Evolutionary conservation across 2,797 vertebrate species (phyloP).

Genomic region (Enteromius paludinosus): DNA sequence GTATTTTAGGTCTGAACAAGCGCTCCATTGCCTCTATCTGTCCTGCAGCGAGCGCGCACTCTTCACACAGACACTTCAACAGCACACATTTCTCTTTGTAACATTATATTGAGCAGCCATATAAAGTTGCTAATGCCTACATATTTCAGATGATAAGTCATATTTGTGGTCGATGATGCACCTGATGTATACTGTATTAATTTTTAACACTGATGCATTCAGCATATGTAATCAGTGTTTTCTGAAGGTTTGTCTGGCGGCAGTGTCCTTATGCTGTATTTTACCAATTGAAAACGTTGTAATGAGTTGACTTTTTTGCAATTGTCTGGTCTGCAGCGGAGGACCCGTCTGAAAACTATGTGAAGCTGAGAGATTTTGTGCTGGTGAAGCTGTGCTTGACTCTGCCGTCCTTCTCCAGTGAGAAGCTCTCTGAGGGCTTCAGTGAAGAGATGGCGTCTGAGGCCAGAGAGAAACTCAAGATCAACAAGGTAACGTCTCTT

Average conservation of each 20-base stretch:
- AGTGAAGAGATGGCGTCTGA: conserved; percentile 89
- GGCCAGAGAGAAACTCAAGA: conserved; percentile 92
- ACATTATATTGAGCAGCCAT: too few relatives aligned
- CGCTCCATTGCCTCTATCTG: too few relatives aligned
- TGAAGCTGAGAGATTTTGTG: conserved; percentile 95
- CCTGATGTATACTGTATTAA: too few relatives aligned
- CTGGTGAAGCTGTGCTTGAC: conserved; percentile 92
- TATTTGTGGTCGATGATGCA: too few relatives aligned
- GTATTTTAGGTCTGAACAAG: too few relatives aligned
- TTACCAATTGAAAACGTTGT: background rate
- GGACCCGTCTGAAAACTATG: conserved; percentile 95
- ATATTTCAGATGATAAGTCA: too few relatives aligned
- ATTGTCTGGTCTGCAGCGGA: conserved; percentile 80
- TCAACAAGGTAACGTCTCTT: conserved; percentile 88
- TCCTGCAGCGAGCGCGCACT: too few relatives aligned
- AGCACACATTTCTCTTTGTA: too few relatives aligned
- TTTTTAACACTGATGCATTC: background rate
- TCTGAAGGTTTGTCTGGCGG: conserved; percentile 6
- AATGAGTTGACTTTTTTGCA: background rate
- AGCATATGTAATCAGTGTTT: conserved; percentile 10
- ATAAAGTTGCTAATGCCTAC: too few relatives aligned
- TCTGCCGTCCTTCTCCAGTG: conserved; percentile 86
- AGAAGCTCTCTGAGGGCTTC: conserved; percentile 90
- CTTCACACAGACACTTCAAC: too few relatives aligned
- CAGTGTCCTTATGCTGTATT: background rate